phyloP scores from a whole-genome alignment of 2,797 vertebrate genomes.

The Philypnodon macrostomus region DNA sequence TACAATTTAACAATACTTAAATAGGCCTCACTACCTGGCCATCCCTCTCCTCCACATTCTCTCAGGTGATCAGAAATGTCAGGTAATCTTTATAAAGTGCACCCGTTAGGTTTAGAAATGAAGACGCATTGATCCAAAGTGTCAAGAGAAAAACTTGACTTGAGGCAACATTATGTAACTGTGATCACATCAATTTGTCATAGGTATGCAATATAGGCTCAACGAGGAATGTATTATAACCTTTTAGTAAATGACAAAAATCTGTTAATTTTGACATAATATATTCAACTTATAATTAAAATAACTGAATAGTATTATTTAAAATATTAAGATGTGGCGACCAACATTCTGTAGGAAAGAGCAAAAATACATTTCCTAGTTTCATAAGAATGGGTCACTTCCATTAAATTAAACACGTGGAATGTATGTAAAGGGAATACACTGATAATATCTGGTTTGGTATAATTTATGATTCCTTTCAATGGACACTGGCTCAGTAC shows the following conservation, averaged over 20 bases:
- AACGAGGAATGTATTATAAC: constrained; percentile 69
- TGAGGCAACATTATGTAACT: constrained; percentile 53
- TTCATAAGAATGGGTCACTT: constrained; percentile 10
- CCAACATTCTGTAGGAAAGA: not conserved
- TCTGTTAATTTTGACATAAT: constrained; percentile 61
- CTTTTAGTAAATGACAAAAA: constrained; percentile 51
- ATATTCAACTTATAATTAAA: constrained; percentile 41
- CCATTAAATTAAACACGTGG: constrained; percentile 1
- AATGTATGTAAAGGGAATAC: not conserved
- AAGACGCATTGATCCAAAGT: constrained; percentile 55
- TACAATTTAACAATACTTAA: constrained; percentile 84
- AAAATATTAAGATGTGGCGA: not conserved
- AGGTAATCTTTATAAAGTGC: constrained; percentile 78
- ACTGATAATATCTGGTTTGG: no score
- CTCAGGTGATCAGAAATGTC: constrained; percentile 65
- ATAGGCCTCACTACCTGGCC: constrained; percentile 56
- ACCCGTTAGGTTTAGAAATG: constrained; percentile 71
- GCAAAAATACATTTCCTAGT: not conserved
- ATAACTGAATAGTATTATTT: not conserved
- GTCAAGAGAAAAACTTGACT: constrained; percentile 57
- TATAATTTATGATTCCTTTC: no score
- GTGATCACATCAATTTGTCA: constrained; percentile 25
- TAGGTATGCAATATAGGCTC: constrained; percentile 31
- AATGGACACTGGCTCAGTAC: no score
- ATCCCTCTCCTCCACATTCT: constrained; percentile 50